A percentile compares a stretch with the other conserved stretches of the same genome.
phyloP scores from a whole-genome alignment of 1,140 invertebrate genomes.

The Meteorus sp. region DNA sequence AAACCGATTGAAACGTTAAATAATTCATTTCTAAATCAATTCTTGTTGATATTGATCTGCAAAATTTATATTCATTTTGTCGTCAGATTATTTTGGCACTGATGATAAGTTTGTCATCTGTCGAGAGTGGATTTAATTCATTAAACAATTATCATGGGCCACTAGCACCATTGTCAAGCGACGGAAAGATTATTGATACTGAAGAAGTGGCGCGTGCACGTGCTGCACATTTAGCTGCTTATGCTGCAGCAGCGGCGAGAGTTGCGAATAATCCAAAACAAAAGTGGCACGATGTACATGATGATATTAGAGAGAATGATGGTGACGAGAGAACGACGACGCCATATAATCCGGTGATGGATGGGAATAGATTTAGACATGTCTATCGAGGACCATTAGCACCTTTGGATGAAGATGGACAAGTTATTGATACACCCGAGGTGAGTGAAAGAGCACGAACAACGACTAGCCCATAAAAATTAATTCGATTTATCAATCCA shows the following conservation, averaged over 20 bases:
- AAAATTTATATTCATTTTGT: too few relatives aligned
- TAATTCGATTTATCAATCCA: too few relatives aligned
- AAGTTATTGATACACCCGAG: constrained; percentile 58
- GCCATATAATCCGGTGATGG: neutral
- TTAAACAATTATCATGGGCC: constrained; percentile 41
- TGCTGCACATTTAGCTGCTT: constrained; percentile 60
- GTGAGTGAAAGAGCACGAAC: constrained; percentile 20
- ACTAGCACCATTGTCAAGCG: constrained; percentile 58
- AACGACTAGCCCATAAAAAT: neutral
- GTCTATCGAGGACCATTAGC: constrained; percentile 31
- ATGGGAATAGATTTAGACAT: neutral
- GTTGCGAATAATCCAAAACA: neutral
- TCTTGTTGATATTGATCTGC: too few relatives aligned
- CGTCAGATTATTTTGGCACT: constrained; percentile 5
- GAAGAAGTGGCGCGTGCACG: constrained; percentile 65
- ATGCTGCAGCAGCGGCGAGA: constrained; percentile 44
- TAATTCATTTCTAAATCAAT: too few relatives aligned
- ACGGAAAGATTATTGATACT: constrained; percentile 59
- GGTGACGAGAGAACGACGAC: neutral
- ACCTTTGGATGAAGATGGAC: constrained; percentile 45
- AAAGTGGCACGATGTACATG: too few relatives aligned
- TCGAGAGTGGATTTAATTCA: constrained; percentile 9
- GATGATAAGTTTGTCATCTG: constrained; percentile 13
- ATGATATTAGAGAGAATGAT: neutral
- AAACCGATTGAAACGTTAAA: too few relatives aligned